These are phyloP conservation scores for Ammodramus savannarum DNA, from an alignment of 2,113 vertebrate species.

Conservation along the genomic window DNA sequence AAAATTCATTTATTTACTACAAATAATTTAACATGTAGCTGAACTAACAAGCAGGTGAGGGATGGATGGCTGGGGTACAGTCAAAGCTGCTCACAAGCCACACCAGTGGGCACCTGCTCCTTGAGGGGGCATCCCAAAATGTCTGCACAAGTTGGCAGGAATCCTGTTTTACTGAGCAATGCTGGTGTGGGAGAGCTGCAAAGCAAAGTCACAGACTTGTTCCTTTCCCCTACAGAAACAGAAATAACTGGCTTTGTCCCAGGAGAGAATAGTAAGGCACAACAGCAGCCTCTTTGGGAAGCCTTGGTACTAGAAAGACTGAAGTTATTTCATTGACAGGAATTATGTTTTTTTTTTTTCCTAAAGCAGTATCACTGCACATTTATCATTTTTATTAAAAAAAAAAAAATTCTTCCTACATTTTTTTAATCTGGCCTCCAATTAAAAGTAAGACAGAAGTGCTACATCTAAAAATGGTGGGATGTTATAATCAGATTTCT, in stretches of 20 bases:
- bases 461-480: background rate
- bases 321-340: background rate
- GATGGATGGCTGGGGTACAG: accelerated
- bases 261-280: background rate
- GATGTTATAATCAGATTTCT: background rate
- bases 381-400: background rate
- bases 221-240: background rate
- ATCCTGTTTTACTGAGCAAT: background rate
- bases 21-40: constrained; percentile 22
- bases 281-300: background rate
- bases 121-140: accelerated
- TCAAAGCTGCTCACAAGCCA: background rate
- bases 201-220: background rate
- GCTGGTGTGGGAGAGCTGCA: background rate
- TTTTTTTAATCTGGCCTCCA: background rate
- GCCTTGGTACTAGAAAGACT: background rate
- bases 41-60: background rate
- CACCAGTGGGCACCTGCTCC: background rate
- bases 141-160: background rate
- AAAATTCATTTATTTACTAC: background rate
- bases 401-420: background rate
- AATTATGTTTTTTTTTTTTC: background rate
- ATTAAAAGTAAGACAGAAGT: background rate
- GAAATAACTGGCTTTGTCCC: background rate
- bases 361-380: background rate